A percentile compares a stretch with the other conserved stretches of the same genome.
phyloP scores from a whole-genome alignment of 2,797 vertebrate species.

The Protonibea diacanthus region DNA sequence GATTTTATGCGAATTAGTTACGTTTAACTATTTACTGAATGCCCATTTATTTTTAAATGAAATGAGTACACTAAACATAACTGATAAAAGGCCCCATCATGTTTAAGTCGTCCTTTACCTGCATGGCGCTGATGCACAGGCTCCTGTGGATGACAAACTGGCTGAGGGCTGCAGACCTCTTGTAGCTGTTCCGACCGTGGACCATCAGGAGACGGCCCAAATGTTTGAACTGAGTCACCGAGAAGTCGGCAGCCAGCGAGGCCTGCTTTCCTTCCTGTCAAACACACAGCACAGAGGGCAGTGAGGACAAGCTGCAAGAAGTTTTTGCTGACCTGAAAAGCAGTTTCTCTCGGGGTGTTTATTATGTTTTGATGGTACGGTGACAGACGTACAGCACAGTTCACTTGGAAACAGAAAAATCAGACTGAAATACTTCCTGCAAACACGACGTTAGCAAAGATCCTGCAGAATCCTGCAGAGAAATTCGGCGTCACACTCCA shows the following conservation, averaged over 20 bases:
- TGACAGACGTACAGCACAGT: slow-evolving; percentile 5
- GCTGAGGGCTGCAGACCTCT: slow-evolving; percentile 96
- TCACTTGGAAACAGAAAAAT: slow-evolving; percentile 14
- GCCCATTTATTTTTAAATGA: neutral
- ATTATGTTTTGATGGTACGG: neutral
- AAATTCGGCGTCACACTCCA: no score
- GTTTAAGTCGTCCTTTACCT: slow-evolving; percentile 84
- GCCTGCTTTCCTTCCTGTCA: slow-evolving; percentile 97
- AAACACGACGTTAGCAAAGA: slow-evolving; percentile 35
- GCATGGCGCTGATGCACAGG: slow-evolving; percentile 98
- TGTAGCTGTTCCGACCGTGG: slow-evolving; percentile 98
- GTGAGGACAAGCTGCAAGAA: slow-evolving; percentile 35
- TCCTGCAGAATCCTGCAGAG: no score
- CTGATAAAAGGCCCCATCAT: no score
- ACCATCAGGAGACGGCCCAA: slow-evolving; percentile 97
- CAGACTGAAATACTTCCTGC: slow-evolving; percentile 12
- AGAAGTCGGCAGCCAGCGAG: slow-evolving; percentile 96
- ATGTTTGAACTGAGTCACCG: slow-evolving; percentile 97
- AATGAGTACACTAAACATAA: neutral
- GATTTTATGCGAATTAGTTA: neutral
- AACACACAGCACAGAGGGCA: slow-evolving; percentile 57
- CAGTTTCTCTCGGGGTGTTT: neutral
- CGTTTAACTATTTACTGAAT: neutral
- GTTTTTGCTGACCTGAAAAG: slow-evolving; percentile 34
- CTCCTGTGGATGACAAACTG: slow-evolving; percentile 99